Conservation (phyloP, 2,888 invertebrate genomes). For the Gymnocheta viridis region DNA sequence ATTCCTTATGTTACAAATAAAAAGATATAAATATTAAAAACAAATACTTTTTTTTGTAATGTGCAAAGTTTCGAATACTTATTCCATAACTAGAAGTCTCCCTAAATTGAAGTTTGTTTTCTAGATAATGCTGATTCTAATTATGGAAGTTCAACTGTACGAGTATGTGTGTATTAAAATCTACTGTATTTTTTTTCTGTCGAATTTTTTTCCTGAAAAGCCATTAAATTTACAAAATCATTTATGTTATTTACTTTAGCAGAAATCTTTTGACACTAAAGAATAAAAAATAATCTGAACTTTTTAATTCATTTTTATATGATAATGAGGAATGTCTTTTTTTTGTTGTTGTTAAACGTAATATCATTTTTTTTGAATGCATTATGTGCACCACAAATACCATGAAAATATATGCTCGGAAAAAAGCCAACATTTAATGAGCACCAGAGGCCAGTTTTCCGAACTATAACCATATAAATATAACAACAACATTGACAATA, state of each 20-base stretch:
- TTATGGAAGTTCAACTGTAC: no score
- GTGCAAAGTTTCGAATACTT: no score
- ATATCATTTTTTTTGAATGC: slow-evolving; percentile 45
- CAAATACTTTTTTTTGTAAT: no score
- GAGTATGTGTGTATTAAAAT: no score
- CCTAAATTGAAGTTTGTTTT: no score
- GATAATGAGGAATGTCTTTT: slow-evolving; percentile 46
- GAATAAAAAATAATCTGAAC: neutral
- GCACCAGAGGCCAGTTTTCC: slow-evolving; percentile 65
- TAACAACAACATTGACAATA: slow-evolving; percentile 13
- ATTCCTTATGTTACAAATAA: no score
- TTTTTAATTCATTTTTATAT: slow-evolving; percentile 62
- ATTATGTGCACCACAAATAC: slow-evolving; percentile 51
- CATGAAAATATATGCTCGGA: slow-evolving; percentile 44
- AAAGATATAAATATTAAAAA: no score
- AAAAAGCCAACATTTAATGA: slow-evolving; percentile 66
- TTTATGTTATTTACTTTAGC: neutral
- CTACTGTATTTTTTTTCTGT: no score
- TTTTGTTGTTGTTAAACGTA: slow-evolving; percentile 5
- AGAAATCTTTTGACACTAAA: neutral
- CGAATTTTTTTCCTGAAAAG: neutral
- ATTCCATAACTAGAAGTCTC: no score
- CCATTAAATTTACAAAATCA: slow-evolving; percentile 11
- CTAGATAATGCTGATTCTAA: no score
- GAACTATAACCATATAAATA: slow-evolving; percentile 46